Evolutionary conservation across 1,140 invertebrate species (phyloP).

Genomic region (Diabrotica undecimpunctata): DNA sequence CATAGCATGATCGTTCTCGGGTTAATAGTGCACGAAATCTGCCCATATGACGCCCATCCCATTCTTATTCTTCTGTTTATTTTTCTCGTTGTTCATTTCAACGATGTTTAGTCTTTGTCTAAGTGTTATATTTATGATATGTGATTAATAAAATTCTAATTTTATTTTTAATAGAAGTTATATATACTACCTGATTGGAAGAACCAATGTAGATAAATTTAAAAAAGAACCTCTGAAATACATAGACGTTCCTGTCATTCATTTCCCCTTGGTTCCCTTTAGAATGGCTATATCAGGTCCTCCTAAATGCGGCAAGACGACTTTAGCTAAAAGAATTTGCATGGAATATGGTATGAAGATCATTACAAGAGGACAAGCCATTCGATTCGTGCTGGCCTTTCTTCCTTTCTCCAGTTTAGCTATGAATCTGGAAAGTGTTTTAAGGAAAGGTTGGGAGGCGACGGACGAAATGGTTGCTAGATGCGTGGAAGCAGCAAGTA

Average conservation of each 20-base stretch:
- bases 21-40: too few species aligned
- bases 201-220: conserved; percentile 51
- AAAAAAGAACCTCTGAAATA: conserved; percentile 54
- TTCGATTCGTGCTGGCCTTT: conserved; percentile 50
- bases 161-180: conserved; percentile 43
- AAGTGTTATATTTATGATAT: too few species aligned
- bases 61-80: too few species aligned
- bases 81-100: too few species aligned
- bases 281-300: conserved; percentile 77
- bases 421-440: conserved; percentile 39
- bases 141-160: too few species aligned
- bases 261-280: conserved; percentile 55
- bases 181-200: conserved; percentile 56
- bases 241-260: conserved; percentile 41
- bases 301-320: conserved; percentile 80
- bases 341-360: conserved; percentile 51
- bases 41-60: too few species aligned
- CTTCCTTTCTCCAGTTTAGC: conserved; percentile 50
- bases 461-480: conserved; percentile 47
- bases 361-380: conserved; percentile 51
- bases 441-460: conserved; percentile 47
- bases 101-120: too few species aligned
- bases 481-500: conserved; percentile 50
- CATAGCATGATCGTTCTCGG: too few species aligned
- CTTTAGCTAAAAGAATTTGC: conserved; percentile 55